Conservation (phyloP, 1,140 invertebrate genomes). For the Danaus plexippus region DNA sequence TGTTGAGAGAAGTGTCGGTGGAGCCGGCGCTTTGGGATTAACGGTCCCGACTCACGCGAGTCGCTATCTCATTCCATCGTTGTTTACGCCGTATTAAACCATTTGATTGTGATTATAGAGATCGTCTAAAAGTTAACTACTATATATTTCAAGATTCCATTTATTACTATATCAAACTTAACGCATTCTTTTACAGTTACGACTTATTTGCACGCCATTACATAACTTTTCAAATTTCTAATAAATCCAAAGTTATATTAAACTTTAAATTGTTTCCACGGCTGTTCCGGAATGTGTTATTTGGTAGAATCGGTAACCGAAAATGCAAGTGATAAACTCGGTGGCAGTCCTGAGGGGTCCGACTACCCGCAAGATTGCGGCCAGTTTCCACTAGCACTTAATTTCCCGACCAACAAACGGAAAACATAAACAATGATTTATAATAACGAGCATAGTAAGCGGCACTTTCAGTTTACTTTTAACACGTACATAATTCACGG, state of each 20-base stretch:
- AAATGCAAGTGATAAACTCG: slow-evolving; percentile 18
- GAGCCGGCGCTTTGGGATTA: slow-evolving; percentile 38
- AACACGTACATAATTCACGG: slow-evolving; percentile 71
- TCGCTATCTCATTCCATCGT: slow-evolving; percentile 54
- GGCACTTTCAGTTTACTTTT: slow-evolving; percentile 71
- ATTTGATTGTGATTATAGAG: slow-evolving; percentile 62
- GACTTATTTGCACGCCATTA: slow-evolving; percentile 2
- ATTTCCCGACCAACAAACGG: slow-evolving; percentile 64
- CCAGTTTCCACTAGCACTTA: slow-evolving; percentile 59
- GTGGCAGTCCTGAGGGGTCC: slow-evolving; percentile 5
- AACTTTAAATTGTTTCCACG: slow-evolving; percentile 7
- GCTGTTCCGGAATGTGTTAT: slow-evolving; percentile 7
- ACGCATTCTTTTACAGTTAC: too few species aligned
- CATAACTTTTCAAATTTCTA: too few species aligned
- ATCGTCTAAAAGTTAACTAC: slow-evolving; percentile 25
- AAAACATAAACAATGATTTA: slow-evolving; percentile 72
- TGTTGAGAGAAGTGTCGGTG: slow-evolving; percentile 35
- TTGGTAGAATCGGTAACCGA: slow-evolving; percentile 17
- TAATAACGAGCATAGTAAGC: slow-evolving; percentile 66
- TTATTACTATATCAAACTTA: slow-evolving; percentile 4
- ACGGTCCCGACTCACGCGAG: slow-evolving; percentile 50
- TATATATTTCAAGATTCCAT: slow-evolving; percentile 12
- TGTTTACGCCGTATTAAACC: slow-evolving; percentile 62
- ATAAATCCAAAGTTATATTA: slow-evolving; percentile 1
- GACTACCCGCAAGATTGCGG: slow-evolving; percentile 38